phyloP scores from a whole-genome alignment of 1,140 invertebrate genomes.

The Gonioctena quinquepunctata region DNA sequence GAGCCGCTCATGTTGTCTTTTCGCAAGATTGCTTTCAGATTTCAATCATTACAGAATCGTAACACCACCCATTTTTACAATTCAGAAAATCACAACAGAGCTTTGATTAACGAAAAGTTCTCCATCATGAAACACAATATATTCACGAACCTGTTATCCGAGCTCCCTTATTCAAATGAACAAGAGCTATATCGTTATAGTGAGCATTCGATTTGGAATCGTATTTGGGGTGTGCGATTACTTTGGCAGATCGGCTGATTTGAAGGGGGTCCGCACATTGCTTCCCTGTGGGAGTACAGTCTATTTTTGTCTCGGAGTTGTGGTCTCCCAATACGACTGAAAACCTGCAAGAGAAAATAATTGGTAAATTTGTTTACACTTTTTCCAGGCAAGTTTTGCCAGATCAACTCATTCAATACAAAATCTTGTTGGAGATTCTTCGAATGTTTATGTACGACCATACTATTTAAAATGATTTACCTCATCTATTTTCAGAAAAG shows the following conservation, averaged over 20 bases:
- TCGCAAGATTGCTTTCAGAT: too few species aligned
- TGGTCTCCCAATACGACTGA: conserved; percentile 61
- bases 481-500: too few species aligned
- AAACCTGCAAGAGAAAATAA: conserved; percentile 23
- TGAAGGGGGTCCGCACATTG: conserved; percentile 55
- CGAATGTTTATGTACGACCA: too few species aligned
- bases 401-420: too few species aligned
- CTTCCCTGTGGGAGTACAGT: conserved; percentile 50
- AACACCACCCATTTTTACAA: too few species aligned
- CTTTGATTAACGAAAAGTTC: too few species aligned
- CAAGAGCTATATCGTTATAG: conserved; percentile 66
- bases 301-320: conserved; percentile 54
- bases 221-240: conserved; percentile 62
- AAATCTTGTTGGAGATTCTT: too few species aligned
- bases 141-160: conserved; percentile 53
- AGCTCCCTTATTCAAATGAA: conserved; percentile 60
- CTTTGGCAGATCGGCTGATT: conserved; percentile 56
- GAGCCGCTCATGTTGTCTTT: too few species aligned
- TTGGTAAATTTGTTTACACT: not conserved
- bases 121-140: not conserved
- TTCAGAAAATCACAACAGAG: too few species aligned
- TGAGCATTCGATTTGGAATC: conserved; percentile 50
- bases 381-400: not conserved
- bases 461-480: too few species aligned
- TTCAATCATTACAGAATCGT: too few species aligned